A percentile compares a stretch with the other conserved stretches of the same genome.
These are phyloP conservation scores for Trachelus tabidus DNA, from an alignment of 2,888 invertebrate genomes.

Conservation along the genomic window DNA sequence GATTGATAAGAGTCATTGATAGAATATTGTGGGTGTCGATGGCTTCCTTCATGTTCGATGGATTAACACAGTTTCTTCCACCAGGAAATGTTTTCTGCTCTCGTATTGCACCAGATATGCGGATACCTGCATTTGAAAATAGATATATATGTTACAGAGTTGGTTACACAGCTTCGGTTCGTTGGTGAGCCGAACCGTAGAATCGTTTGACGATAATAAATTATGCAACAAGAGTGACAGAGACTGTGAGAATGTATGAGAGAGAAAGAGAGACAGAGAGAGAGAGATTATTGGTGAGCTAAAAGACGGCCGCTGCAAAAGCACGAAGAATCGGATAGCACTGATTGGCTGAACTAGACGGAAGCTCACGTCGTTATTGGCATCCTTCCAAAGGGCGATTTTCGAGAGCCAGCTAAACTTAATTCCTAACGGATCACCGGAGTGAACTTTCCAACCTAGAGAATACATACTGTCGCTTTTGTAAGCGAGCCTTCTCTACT, in stretches of 20 bases:
- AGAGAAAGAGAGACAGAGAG: not conserved
- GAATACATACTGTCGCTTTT: not conserved
- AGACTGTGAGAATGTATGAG: not conserved
- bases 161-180: not conserved
- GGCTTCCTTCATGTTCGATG: not conserved
- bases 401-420: conserved; percentile 30
- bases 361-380: conserved; percentile 33
- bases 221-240: not conserved
- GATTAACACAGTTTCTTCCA: not conserved
- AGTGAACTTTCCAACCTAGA: not conserved
- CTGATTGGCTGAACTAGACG: conserved; percentile 9
- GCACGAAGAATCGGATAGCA: not conserved
- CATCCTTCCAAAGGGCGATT: conserved; percentile 45
- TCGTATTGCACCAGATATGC: not conserved
- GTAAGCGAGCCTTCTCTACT: not conserved
- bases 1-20: not conserved
- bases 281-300: not conserved
- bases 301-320: not conserved
- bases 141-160: not conserved
- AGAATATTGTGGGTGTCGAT: not conserved
- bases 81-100: not conserved
- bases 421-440: not conserved
- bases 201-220: not conserved
- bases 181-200: not conserved
- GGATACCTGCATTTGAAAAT: not conserved